Evolutionary conservation across 1,140 invertebrate genomes (phyloP).

Genomic region (Pogonomyrmex californicus): DNA sequence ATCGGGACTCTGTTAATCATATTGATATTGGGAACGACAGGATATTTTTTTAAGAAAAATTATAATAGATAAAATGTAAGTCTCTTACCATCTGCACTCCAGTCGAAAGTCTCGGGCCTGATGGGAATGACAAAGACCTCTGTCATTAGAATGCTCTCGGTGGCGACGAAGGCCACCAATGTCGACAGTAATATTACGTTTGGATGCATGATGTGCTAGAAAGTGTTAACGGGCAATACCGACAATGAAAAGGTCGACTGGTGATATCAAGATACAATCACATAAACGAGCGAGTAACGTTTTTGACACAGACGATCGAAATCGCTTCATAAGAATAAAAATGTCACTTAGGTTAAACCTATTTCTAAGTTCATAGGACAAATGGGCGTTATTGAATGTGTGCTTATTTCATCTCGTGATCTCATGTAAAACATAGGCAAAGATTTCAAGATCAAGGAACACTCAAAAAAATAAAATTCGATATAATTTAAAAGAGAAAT

Average conservation of each 20-base stretch:
- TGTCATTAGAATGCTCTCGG: slow-evolving; percentile 84
- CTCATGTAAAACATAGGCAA: neutral
- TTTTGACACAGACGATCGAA: neutral
- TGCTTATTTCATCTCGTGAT: neutral
- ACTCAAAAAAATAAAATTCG: neutral
- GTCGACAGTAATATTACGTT: slow-evolving; percentile 59
- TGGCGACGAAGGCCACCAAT: slow-evolving; percentile 65
- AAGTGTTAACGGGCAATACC: slow-evolving; percentile 43
- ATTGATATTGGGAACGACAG: neutral
- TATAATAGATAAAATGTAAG: neutral
- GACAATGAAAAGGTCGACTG: slow-evolving; percentile 34
- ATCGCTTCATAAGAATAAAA: neutral
- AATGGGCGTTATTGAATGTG: neutral
- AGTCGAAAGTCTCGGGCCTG: slow-evolving; percentile 86
- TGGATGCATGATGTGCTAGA: slow-evolving; percentile 66
- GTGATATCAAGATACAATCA: neutral
- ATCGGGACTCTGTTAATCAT: neutral
- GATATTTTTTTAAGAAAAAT: neutral
- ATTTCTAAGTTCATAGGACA: neutral
- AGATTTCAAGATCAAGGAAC: neutral
- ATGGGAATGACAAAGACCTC: slow-evolving; percentile 87
- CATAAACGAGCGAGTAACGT: neutral
- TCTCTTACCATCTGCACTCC: slow-evolving; percentile 84
- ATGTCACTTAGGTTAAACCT: neutral
- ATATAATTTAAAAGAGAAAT: neutral